Conservation (phyloP, 2,797 vertebrate genomes). For the Pteropus rufus region DNA sequence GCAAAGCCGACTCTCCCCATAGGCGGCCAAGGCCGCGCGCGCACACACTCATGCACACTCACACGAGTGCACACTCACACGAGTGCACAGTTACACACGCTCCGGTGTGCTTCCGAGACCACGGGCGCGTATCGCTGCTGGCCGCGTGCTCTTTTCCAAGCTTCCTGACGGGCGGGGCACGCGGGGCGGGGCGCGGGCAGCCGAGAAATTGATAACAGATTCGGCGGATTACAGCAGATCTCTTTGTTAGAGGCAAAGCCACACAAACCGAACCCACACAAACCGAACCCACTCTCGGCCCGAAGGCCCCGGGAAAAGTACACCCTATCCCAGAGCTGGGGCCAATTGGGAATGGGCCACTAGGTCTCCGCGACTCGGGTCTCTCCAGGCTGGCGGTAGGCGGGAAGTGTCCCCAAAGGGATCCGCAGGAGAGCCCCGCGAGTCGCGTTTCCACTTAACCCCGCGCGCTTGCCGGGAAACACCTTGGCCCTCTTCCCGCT, state of each 20-base stretch:
- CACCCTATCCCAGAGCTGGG: neutral
- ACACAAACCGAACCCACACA: conserved; percentile 68
- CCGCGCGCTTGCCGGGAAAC: conserved; percentile 40
- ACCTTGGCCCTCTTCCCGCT: conserved; percentile 49
- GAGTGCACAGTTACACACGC: neutral
- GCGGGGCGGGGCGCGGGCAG: conserved; percentile 58
- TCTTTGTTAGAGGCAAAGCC: conserved; percentile 77
- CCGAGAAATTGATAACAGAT: conserved; percentile 80
- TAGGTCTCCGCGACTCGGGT: neutral
- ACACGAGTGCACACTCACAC: conserved; percentile 21
- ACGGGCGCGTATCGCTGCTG: neutral
- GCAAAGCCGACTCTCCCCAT: conserved; percentile 25
- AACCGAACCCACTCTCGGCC: conserved; percentile 43
- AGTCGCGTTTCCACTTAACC: conserved; percentile 55
- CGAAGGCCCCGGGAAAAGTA: neutral
- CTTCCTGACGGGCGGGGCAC: conserved; percentile 40
- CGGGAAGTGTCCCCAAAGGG: neutral
- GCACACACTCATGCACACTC: neutral
- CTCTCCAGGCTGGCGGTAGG: neutral
- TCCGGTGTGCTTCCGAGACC: neutral
- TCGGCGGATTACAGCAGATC: conserved; percentile 71
- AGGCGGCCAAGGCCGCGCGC: neutral
- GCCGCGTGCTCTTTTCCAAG: conserved; percentile 35
- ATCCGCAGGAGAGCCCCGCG: neutral
- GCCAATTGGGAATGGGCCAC: neutral